Conservation (phyloP, 2,888 invertebrate genomes). For the Cosmopolites sordidus region DNA sequence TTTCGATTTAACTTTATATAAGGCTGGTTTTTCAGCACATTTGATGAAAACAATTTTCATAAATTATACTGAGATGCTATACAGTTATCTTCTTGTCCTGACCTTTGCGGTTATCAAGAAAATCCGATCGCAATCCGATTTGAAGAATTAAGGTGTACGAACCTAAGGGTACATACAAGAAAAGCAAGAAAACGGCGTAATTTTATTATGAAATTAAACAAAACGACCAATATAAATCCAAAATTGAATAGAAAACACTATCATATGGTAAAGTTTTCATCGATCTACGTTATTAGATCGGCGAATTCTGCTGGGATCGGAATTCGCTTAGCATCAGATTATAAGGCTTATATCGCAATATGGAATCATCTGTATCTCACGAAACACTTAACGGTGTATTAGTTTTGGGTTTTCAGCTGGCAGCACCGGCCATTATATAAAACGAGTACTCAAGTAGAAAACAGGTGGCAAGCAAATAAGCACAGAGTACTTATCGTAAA, state of each 20-base stretch:
- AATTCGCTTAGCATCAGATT: constrained; percentile 1
- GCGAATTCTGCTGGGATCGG: neutral
- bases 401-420: constrained; percentile 6
- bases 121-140: no score
- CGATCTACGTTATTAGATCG: neutral
- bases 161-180: no score
- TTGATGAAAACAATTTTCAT: no score
- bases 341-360: constrained; percentile 1
- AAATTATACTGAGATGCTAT: no score
- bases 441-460: neutral
- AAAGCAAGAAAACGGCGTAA: no score
- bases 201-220: neutral
- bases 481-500: neutral
- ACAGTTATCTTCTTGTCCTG: no score
- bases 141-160: no score
- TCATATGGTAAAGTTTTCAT: neutral
- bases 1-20: no score
- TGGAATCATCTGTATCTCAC: constrained; percentile 15
- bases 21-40: no score
- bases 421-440: neutral
- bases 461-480: constrained; percentile 2
- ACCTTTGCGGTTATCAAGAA: no score
- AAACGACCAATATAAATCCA: neutral
- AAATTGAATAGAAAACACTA: neutral
- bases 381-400: constrained; percentile 16